Evolutionary conservation across 2,113 vertebrate genomes (phyloP).

Genomic region (Puffinus mauretanicus): DNA sequence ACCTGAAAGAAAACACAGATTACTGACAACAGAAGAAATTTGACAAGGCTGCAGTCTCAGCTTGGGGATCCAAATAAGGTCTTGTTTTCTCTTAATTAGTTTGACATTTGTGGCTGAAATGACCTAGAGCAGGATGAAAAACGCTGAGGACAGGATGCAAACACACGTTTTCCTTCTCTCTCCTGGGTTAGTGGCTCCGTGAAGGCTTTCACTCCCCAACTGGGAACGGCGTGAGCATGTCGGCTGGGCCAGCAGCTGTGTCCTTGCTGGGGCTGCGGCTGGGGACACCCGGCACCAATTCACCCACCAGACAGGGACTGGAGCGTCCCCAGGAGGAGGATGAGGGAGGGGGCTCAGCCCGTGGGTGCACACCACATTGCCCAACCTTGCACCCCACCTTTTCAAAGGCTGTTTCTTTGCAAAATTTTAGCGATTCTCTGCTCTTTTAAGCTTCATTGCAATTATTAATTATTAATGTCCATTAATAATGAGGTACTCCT

Average conservation of each 20-base stretch:
- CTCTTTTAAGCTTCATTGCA: neutral
- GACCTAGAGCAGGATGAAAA: neutral
- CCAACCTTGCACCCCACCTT: neutral
- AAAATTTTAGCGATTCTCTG: neutral
- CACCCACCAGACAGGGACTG: fast-evolving
- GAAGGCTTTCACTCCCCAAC: neutral
- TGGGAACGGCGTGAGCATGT: fast-evolving
- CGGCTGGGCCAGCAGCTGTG: neutral
- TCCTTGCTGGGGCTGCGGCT: neutral
- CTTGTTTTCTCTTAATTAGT: neutral
- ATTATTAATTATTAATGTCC: no score
- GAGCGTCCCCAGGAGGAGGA: neutral
- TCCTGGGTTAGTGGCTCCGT: neutral
- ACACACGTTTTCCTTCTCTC: neutral
- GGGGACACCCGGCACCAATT: neutral
- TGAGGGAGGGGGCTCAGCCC: neutral
- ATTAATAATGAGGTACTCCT: no score
- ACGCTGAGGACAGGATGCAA: neutral
- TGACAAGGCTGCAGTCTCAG: neutral
- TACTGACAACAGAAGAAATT: neutral
- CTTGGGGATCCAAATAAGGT: neutral
- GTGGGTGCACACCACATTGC: neutral
- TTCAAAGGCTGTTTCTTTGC: neutral
- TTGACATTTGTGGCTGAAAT: neutral
- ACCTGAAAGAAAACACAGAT: neutral